Base-by-base conservation (phyloP, 2,113 vertebrate genomes). In the Pelvicachromis taeniatus region DNA sequence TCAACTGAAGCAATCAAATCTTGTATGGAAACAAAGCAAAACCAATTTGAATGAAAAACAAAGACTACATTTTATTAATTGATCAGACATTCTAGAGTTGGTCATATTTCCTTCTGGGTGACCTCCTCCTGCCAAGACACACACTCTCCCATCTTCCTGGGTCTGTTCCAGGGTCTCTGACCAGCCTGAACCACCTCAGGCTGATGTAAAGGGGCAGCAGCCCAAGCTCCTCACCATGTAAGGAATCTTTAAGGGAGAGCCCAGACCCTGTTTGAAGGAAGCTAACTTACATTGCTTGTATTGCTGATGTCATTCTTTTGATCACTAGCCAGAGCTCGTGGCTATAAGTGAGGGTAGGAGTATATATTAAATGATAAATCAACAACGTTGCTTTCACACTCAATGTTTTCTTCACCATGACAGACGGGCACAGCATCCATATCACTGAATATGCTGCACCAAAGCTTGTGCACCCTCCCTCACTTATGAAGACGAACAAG, bases 91-190 rank as follows among this genome's bases (percentile, higher is more conserved):
- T 38, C 19, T n/a, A 38, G 1, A 63, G 59, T 19, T 52, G 17
- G 17, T 70, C 63, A 26, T 14, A 14, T 42, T 4, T 42, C 38
- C 63, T 16, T 45, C 63, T 45, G 7, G 40, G 40, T 45, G 38
- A 70, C 65, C 21, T 16, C 0, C 3, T 70, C 23, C 65, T 26
- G 65, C 38, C 38, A 23, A 68, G 63, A 0, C n/a, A 23, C 61
- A 42, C 7, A 42, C 63, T 16, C 38, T 23, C 38, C n/a, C n/a
- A 1, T 40, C 3, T 42, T 2, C 7, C 63, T 42, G 0, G 4
- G n/a, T 42, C 12, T 42, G 35, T 42, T 21, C 63, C 63, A 1
- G 38, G 63, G 21, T 23, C n/a, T 68, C 63, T 40, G 21, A 68
- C 35, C 63, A 68, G 59, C 59, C 6, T 19, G 4, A 63, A 63